Conservation (phyloP, 30 jellyfish, hydroid and myxozoan genomes). For the Catostylus mosaicus region DNA sequence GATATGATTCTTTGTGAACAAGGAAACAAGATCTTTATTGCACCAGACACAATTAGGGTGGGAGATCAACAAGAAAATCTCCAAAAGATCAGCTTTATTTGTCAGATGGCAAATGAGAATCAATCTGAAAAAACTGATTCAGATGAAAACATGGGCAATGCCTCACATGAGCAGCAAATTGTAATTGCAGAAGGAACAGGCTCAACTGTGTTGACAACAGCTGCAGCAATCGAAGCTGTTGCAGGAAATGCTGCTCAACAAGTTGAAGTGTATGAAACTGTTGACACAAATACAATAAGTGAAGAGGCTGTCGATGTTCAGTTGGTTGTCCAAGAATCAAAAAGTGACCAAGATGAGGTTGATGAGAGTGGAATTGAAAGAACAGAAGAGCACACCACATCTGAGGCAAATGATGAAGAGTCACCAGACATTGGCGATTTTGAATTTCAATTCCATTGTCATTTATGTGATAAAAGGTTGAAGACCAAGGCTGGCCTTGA, state of each 20-base stretch:
- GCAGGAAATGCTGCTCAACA: background rate
- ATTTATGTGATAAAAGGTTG: slow-evolving; percentile 36
- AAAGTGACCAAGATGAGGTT: background rate
- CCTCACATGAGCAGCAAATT: slow-evolving; percentile 18
- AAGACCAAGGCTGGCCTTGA: slow-evolving; percentile 56
- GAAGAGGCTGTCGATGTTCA: slow-evolving; percentile 33
- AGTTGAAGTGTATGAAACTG: slow-evolving; percentile 10
- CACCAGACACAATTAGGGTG: slow-evolving; percentile 57
- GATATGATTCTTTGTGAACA: slow-evolving; percentile 69
- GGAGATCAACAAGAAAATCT: slow-evolving; percentile 49
- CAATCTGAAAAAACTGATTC: background rate
- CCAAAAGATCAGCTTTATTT: slow-evolving; percentile 47
- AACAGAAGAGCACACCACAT: background rate
- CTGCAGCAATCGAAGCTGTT: slow-evolving; percentile 27
- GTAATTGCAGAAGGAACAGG: slow-evolving; percentile 24
- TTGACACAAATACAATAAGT: slow-evolving; percentile 4
- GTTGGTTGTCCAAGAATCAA: slow-evolving; percentile 29
- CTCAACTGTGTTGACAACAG: slow-evolving; percentile 9
- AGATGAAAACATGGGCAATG: background rate
- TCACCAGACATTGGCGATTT: background rate
- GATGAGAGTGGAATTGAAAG: background rate
- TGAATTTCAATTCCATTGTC: slow-evolving; percentile 21
- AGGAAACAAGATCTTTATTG: slow-evolving; percentile 59
- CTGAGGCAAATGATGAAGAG: background rate
- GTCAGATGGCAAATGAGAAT: slow-evolving; percentile 22